Evolutionary conservation across 2,797 vertebrate species (phyloP).

Genomic region (Astyanax mexicanus): DNA sequence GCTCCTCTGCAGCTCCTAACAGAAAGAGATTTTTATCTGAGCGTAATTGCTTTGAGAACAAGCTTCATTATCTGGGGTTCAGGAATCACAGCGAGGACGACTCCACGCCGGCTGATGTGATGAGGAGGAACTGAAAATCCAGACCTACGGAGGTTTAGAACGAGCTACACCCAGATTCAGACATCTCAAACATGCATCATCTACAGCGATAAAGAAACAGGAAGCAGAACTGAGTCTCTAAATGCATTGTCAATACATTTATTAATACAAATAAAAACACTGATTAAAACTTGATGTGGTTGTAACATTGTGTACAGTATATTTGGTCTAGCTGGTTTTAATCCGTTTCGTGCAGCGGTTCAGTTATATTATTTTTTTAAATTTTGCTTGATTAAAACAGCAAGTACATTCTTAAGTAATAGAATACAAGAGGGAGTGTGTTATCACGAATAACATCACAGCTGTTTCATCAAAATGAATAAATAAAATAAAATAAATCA

Average conservation of each 20-base stretch:
- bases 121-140: constrained; percentile 23
- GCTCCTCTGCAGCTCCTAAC: constrained; percentile 48
- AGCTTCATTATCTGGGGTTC: constrained; percentile 50
- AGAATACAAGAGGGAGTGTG: too few relatives aligned
- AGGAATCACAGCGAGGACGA: constrained; percentile 24
- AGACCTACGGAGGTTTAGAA: constrained; percentile 17
- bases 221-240: constrained; percentile 17
- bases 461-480: too few relatives aligned
- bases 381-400: too few relatives aligned
- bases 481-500: too few relatives aligned
- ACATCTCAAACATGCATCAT: constrained; percentile 39
- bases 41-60: constrained; percentile 59
- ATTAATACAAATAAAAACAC: too few relatives aligned
- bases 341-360: too few relatives aligned
- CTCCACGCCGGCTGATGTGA: constrained; percentile 31
- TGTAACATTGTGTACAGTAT: too few relatives aligned
- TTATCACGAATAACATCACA: too few relatives aligned
- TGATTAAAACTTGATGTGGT: too few relatives aligned
- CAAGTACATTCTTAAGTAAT: too few relatives aligned
- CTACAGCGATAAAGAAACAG: constrained; percentile 22
- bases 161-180: constrained; percentile 11
- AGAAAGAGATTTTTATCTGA: constrained; percentile 52
- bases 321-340: too few relatives aligned
- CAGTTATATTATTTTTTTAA: too few relatives aligned
- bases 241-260: constrained; percentile 10